These are phyloP conservation scores for Coptotermes formosanus DNA, from an alignment of 1,140 invertebrate genomes.

Conservation along the genomic window DNA sequence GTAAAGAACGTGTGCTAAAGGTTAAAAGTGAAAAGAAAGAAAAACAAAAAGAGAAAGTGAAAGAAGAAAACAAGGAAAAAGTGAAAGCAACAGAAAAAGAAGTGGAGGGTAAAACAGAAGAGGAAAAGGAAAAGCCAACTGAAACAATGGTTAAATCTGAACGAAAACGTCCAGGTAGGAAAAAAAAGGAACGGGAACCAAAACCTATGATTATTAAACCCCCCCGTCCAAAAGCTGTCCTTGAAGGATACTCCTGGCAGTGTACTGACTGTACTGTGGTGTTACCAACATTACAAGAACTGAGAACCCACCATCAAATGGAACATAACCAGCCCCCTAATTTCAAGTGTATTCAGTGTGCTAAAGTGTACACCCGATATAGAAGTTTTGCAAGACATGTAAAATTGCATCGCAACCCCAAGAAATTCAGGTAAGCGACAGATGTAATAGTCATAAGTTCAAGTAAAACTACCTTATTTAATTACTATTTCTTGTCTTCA, in stretches of 20 bases:
- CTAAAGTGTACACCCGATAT: slow-evolving; percentile 59
- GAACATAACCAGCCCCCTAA: slow-evolving; percentile 54
- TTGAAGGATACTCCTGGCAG: slow-evolving; percentile 41
- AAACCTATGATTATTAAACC: background rate
- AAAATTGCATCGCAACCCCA: slow-evolving; percentile 53
- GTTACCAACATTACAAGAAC: slow-evolving; percentile 50
- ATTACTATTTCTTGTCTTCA: too few relatives aligned
- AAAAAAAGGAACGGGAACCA: background rate
- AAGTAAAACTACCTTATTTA: too few relatives aligned
- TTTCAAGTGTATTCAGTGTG: slow-evolving; percentile 58
- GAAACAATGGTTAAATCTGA: background rate
- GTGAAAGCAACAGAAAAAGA: background rate
- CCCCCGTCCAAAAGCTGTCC: slow-evolving; percentile 27
- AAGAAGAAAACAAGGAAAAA: background rate
- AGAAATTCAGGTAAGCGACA: slow-evolving; percentile 51
- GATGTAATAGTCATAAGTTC: too few relatives aligned
- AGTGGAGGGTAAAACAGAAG: background rate
- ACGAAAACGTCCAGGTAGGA: background rate
- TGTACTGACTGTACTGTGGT: slow-evolving; percentile 57
- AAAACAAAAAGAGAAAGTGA: background rate
- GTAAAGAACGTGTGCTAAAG: slow-evolving; percentile 18
- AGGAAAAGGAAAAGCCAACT: background rate
- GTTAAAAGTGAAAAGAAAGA: slow-evolving; percentile 14
- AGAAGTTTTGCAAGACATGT: slow-evolving; percentile 57
- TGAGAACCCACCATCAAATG: slow-evolving; percentile 53